Percentiles rank a stretch among this genome's conserved stretches.
These are phyloP conservation scores for Drosophila bocki DNA, from an alignment of 1,140 invertebrate genomes.

Conservation along the genomic window DNA sequence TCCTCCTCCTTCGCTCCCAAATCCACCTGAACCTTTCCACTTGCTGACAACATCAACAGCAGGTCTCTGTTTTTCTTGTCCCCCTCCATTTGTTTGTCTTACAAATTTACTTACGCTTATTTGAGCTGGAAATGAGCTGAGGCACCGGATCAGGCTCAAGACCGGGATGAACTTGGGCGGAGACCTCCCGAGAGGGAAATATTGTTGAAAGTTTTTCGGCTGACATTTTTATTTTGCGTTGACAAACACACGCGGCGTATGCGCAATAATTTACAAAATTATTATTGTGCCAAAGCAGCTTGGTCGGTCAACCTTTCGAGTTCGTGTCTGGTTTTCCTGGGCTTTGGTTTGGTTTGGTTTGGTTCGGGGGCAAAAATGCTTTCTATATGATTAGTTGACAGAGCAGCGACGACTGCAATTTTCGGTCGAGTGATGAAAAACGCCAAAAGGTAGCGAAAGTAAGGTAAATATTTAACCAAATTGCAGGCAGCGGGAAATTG, in stretches of 20 bases:
- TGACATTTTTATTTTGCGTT: conserved; percentile 52
- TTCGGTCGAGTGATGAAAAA: conserved; percentile 15
- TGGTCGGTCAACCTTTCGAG: conserved; percentile 2
- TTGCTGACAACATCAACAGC: conserved; percentile 41
- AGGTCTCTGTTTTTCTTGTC: conserved; percentile 53
- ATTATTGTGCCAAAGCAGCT: conserved; percentile 56
- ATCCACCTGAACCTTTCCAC: conserved; percentile 4
- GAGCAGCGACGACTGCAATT: conserved; percentile 42
- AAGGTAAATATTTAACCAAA: conserved; percentile 46
- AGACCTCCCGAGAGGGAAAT: conserved; percentile 19
- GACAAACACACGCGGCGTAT: conserved; percentile 73
- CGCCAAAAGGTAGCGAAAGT: conserved; percentile 25
- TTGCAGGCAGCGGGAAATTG: conserved; percentile 9
- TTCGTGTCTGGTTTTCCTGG: background rate
- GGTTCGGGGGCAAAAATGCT: conserved; percentile 41
- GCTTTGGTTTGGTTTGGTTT: background rate
- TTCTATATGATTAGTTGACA: conserved; percentile 81
- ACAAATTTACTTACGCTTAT: conserved; percentile 83
- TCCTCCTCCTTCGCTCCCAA: background rate
- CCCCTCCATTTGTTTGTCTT: conserved; percentile 74
- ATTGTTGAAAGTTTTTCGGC: conserved; percentile 41
- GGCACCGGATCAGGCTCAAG: conserved; percentile 19
- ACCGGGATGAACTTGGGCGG: conserved; percentile 6
- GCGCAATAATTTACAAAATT: conserved; percentile 77
- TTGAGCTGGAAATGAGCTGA: conserved; percentile 78